Base-by-base conservation (phyloP, 37 sponge, comb jelly and placozoan genomes). In the Axinella damicornis region DNA sequence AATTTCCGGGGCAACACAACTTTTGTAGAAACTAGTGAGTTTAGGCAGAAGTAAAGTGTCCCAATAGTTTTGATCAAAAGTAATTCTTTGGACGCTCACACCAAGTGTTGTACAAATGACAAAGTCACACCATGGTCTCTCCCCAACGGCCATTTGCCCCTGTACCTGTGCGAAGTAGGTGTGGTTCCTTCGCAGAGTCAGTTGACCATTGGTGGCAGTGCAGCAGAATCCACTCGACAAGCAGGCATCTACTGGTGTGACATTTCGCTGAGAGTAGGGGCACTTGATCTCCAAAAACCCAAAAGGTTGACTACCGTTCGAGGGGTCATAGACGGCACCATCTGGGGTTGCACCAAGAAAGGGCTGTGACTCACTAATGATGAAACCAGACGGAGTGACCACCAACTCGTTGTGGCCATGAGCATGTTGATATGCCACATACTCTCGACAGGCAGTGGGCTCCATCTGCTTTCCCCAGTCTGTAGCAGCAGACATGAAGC, bases 311-410 rank as follows among this genome's bases (percentile, higher is more conserved):
- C 63, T 21, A 52, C 21, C 17, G 63, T 79, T 63, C n/a, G 73
- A 78, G 28, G 84, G 90, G 57, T 89, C 84, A 78, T 84, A 79
- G 0, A 89, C 90, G 22, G 66, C 53, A 22, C 90, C 80, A 83
- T 89, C 90, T 84, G 90, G 84, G 27, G 84, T 68, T 25, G 84
- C 90, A 36, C 90, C 90, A 57, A 83, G 78, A 41, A 54, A 83
- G 5, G 79, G 73, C n/a, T 83, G 78, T 22, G 62, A 28, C 15
- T 57, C 18, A 53, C 72, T 79, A 28, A 89, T 69, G 2, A 79
- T 35, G 59, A 89, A 82, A 31, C 89, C 84, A 68, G 58, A 78
- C 59, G 89, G 57, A 40, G 22, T 40, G 1, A 89, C 89, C 33
- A 46, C 21, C 52, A 89, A 31, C 39, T 71, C 58, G 14, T 53